Evolutionary conservation across 2,113 vertebrate species (phyloP), one percentile per base, ranked within the genome.

Genomic region (Barbus barbus): DNA sequence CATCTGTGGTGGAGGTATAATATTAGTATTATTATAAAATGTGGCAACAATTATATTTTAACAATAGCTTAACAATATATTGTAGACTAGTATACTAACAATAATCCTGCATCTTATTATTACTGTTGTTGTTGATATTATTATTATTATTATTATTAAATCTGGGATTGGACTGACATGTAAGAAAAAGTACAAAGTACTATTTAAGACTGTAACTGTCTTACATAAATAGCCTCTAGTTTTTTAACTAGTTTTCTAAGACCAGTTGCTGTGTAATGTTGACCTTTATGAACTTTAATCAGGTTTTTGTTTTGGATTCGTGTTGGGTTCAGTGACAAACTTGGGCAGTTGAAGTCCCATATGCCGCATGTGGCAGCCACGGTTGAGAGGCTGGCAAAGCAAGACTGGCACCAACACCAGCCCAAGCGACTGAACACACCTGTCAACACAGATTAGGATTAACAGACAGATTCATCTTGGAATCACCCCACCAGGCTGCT

Each of bases 371-470:
- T 56, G 60, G 60, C 58, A 75, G 72, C 38, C 74, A 78, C 9
- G 18, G 74, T 24, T 13, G 84, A 82, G 20, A 72, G 60, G 51
- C 76, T 82, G 82, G 84, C 73, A 75, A 61, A 73, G n/a, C 53
- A n/a, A 69, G 82, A 60, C 33, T 56, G 53, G 81, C 69, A 71
- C 7, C n/a, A 56, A 36, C 13, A 53, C 46, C 46, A 51, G 46
- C 20, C 63, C 41, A 63, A 81, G 26, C 48, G 44, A 82, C 69
- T 72, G 82, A 80, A 67, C 67, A 82, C 77, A 86, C 83, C 83
- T 88, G 88, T 88, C 87, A 84, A 79, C 84, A 81, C 77, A 83
- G 86, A 89, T 90, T 73, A 87, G 87, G 88, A 88, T 88, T 87
- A 89, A 84, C 76, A 61, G 46, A 41, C 53, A 85, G 61, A 87